These are phyloP conservation scores for Tetramorium alpestre DNA, from an alignment of 1,140 invertebrate species.

Conservation along the genomic window DNA sequence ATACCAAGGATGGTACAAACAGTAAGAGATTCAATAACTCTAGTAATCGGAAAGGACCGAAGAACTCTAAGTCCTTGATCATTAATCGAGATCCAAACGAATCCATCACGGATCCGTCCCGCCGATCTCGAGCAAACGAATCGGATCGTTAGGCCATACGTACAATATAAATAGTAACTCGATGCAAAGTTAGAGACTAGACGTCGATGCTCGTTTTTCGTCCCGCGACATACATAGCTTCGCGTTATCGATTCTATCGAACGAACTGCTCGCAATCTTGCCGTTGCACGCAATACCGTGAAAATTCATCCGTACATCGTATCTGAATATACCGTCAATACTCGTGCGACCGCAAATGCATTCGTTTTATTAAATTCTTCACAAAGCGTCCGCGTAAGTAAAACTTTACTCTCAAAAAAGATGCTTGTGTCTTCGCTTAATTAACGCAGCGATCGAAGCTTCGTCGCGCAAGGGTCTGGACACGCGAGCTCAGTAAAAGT, in stretches of 20 bases:
- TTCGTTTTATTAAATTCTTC: neutral
- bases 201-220: conserved; percentile 25
- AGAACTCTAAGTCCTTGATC: neutral
- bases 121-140: neutral
- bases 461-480: conserved; percentile 11
- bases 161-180: conserved; percentile 21
- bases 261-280: conserved; percentile 16
- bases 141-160: conserved; percentile 41
- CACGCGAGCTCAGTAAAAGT: conserved; percentile 71
- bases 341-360: neutral
- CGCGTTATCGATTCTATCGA: conserved; percentile 1
- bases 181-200: conserved; percentile 34
- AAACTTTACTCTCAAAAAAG: neutral
- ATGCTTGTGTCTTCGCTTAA: neutral
- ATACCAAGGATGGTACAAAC: neutral
- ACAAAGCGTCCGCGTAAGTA: neutral
- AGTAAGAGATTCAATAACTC: neutral
- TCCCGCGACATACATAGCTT: neutral
- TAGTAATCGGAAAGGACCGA: conserved; percentile 13
- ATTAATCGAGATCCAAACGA: neutral
- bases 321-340: neutral
- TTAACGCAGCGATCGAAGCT: neutral
- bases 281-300: neutral
- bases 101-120: neutral
- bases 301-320: neutral